phyloP scores from a whole-genome alignment of 2,797 vertebrate species.

The Myripristis murdjan region DNA sequence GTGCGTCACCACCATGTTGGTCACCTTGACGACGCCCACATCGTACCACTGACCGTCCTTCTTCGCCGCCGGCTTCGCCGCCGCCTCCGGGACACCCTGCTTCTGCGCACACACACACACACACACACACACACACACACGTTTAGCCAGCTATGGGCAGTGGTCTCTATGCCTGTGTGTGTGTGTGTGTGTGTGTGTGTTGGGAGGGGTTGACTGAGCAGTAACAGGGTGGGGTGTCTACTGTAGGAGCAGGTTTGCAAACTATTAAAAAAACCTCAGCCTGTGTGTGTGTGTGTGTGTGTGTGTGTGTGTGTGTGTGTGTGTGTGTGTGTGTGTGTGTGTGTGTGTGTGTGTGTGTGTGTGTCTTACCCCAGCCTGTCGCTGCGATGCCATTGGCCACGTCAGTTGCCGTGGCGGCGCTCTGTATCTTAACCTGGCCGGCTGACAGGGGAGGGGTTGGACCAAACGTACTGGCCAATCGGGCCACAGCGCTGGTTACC shows the following conservation, averaged over 20 bases:
- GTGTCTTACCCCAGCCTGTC: constrained; percentile 62
- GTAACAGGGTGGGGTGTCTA: no score
- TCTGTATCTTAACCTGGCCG: constrained; percentile 85
- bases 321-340: no score
- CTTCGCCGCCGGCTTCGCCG: constrained; percentile 88
- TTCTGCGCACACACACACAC: background rate
- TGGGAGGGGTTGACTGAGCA: no score
- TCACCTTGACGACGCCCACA: constrained; percentile 93
- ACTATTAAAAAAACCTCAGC: no score
- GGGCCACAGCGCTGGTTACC: constrained; percentile 86
- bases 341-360: no score
- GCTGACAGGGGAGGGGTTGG: constrained; percentile 67
- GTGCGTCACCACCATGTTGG: constrained; percentile 93
- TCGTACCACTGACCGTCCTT: constrained; percentile 97
- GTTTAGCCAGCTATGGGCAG: no score
- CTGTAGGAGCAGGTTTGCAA: no score
- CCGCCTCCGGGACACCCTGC: constrained; percentile 5
- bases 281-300: no score
- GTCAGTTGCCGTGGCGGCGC: constrained; percentile 85
- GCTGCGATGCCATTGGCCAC: constrained; percentile 87
- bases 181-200: no score
- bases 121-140: constrained; percentile 1
- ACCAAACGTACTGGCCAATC: constrained; percentile 87
- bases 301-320: no score
- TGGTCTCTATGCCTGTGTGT: no score